Base-by-base conservation (phyloP, 37 sponge, comb jelly and placozoan genomes). In the Cladorhizidae sp. region DNA sequence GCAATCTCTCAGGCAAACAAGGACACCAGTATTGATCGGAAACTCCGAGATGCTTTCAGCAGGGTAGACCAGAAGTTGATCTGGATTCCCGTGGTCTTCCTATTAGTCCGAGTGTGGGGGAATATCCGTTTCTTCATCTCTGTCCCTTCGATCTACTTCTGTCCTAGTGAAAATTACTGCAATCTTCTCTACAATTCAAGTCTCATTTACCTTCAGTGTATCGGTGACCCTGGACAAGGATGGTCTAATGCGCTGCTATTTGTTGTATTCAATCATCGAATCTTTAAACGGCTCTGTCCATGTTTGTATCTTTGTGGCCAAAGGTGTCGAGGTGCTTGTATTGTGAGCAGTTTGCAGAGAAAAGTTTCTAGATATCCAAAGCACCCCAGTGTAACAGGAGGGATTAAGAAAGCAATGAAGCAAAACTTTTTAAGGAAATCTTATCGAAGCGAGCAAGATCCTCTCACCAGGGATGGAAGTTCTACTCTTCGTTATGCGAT, bases 171-270 rank as follows among this genome's bases (percentile, higher is more conserved):
- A 23, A 18, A 64, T 7, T 64, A 65, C 32, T 31, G n/a, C 41
- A 17, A 63, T 28, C 23, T 38, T 18, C 72, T 82, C 21, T 73
- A 73, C 65, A 35, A 82, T 33, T 37, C 49, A 26, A 15, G 36
- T 3, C 71, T 85, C 3, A 28, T 85, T 37, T 6, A 12, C 32
- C 1, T 70, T 38, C 88, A 88, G 73, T 54, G 71, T 26, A 77
- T 85, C 38, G 55, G 80, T 39, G 91, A 90, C 55, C 86, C 86
- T 0, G 80, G 76, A 0, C 91, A 90, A 57, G 91, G 91, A 26
- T 90, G 86, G 86, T 81, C 74, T 28, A 90, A 90, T 63, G 86
- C 86, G 18, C 72, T 90, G 8, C 58, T 90, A 11, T 90, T 82
- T 63, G 83, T 85, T 37, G 42, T 85, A 17, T 75, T 90, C 65